Percentiles rank a stretch among this genome's conserved stretches.
Conservation (phyloP, 2,888 invertebrate species). For the Chrysolina americana region DNA sequence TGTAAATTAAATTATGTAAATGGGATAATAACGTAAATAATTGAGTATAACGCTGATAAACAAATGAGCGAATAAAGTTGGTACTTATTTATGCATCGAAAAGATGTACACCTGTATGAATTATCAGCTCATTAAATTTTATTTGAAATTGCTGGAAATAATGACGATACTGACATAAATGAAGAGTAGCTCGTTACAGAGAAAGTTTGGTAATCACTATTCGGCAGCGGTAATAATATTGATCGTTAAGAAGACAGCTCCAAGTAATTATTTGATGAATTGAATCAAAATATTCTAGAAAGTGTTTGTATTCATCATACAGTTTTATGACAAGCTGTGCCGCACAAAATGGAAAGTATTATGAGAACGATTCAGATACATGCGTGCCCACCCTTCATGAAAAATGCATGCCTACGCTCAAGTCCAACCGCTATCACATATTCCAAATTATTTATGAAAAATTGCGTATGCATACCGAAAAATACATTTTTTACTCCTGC, state of each 20-base stretch:
- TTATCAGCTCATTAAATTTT: slow-evolving; percentile 32
- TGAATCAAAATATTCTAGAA: background rate
- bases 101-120: slow-evolving; percentile 30
- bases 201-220: slow-evolving; percentile 25
- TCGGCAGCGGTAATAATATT: background rate
- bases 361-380: too few relatives aligned
- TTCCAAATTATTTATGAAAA: too few relatives aligned
- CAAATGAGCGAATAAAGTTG: slow-evolving; percentile 28
- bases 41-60: slow-evolving; percentile 31
- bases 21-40: slow-evolving; percentile 35
- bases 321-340: too few relatives aligned
- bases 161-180: slow-evolving; percentile 7
- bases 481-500: too few relatives aligned
- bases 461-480: too few relatives aligned
- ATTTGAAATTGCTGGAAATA: slow-evolving; percentile 22
- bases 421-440: too few relatives aligned
- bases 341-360: too few relatives aligned
- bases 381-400: too few relatives aligned
- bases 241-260: background rate
- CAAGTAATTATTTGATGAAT: background rate
- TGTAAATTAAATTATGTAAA: slow-evolving; percentile 37
- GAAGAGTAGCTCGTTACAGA: slow-evolving; percentile 26
- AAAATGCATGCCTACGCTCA: too few relatives aligned
- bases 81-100: slow-evolving; percentile 28
- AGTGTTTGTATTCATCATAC: too few relatives aligned